Conservation (phyloP, 1,140 invertebrate genomes). For the Solenopsis fugax region DNA sequence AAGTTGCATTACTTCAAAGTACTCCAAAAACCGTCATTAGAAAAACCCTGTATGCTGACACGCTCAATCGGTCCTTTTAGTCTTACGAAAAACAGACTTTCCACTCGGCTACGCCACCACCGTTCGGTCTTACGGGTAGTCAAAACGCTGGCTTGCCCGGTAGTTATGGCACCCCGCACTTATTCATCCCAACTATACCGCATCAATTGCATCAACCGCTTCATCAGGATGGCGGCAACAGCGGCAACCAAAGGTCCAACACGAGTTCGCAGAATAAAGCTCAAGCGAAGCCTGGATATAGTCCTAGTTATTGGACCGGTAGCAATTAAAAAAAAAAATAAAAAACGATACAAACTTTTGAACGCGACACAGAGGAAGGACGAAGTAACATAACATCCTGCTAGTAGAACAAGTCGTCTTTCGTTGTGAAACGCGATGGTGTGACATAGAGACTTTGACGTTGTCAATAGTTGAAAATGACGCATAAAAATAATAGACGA, state of each 20-base stretch:
- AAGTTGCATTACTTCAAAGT: slow-evolving; percentile 78
- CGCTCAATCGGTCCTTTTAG: slow-evolving; percentile 84
- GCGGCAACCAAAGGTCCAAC: slow-evolving; percentile 90
- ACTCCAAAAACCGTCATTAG: neutral
- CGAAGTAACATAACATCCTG: slow-evolving; percentile 37
- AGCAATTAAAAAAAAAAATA: slow-evolving; percentile 85
- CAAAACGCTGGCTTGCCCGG: slow-evolving; percentile 91
- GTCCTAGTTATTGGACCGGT: slow-evolving; percentile 88
- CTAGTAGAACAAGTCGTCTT: slow-evolving; percentile 66
- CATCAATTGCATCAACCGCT: slow-evolving; percentile 92
- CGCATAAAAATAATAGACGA: slow-evolving; percentile 44
- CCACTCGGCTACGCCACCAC: slow-evolving; percentile 93
- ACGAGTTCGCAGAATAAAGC: slow-evolving; percentile 90
- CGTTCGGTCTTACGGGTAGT: slow-evolving; percentile 91
- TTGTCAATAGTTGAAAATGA: slow-evolving; percentile 61
- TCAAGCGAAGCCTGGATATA: slow-evolving; percentile 90
- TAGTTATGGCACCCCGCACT: slow-evolving; percentile 88
- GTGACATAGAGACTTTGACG: slow-evolving; percentile 70
- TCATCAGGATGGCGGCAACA: slow-evolving; percentile 90
- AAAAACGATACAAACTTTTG: slow-evolving; percentile 27
- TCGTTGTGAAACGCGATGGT: slow-evolving; percentile 66
- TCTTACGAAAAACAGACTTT: slow-evolving; percentile 95
- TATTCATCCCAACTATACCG: slow-evolving; percentile 92
- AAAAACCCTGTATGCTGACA: neutral
- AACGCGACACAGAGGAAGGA: slow-evolving; percentile 16